Percentiles rank a stretch among this genome's conserved stretches.
Conservation (phyloP, 2,888 invertebrate genomes). For the Alitta virens region DNA sequence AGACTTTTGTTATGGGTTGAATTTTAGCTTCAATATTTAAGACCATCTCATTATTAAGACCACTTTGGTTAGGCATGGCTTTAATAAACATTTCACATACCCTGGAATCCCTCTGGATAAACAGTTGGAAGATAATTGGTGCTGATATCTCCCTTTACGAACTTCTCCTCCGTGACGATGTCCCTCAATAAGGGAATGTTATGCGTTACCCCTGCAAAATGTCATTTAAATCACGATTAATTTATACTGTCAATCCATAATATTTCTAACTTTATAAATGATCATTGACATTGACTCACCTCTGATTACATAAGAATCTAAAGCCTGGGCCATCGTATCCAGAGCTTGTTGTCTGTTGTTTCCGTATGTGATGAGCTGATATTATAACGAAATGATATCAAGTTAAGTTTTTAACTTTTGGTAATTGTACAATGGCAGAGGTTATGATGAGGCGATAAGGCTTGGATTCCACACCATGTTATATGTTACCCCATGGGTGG, state of each 20-base stretch:
- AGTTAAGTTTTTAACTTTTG: too few species aligned
- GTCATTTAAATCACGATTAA: neutral
- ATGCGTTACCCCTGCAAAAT: slow-evolving; percentile 62
- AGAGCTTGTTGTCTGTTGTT: slow-evolving; percentile 62
- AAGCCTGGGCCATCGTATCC: slow-evolving; percentile 61
- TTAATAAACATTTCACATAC: slow-evolving; percentile 37
- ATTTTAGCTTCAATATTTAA: too few species aligned
- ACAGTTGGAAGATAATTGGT: slow-evolving; percentile 66
- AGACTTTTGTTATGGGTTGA: too few species aligned
- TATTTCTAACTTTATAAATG: too few species aligned
- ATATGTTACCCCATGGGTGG: too few species aligned
- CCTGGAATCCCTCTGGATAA: slow-evolving; percentile 64
- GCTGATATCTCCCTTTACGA: slow-evolving; percentile 63
- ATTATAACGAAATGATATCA: too few species aligned
- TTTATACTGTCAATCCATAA: neutral
- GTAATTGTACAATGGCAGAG: too few species aligned
- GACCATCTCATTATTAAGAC: too few species aligned
- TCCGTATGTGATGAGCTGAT: slow-evolving; percentile 65
- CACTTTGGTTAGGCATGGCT: too few species aligned
- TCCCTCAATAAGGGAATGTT: slow-evolving; percentile 68
- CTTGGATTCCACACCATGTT: too few species aligned
- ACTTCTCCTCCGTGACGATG: slow-evolving; percentile 64
- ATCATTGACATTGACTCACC: slow-evolving; percentile 49
- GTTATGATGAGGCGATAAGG: too few species aligned
- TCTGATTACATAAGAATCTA: slow-evolving; percentile 67